Evolutionary conservation across 2,797 vertebrate genomes (phyloP).

Genomic region (Aplochiton taeniatus): DNA sequence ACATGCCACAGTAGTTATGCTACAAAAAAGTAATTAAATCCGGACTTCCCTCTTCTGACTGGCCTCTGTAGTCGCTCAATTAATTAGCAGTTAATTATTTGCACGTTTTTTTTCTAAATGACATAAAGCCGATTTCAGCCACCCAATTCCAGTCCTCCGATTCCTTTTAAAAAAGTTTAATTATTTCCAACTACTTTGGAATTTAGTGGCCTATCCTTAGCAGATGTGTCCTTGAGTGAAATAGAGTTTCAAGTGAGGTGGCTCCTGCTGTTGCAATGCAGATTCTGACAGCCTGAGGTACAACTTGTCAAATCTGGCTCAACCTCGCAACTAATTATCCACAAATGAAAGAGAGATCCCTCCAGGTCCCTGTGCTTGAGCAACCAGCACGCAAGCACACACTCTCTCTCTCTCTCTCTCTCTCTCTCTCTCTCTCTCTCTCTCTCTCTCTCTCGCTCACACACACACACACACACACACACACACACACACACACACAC

Average conservation of each 20-base stretch:
- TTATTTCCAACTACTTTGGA: constrained; percentile 47
- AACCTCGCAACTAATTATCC: constrained; percentile 2
- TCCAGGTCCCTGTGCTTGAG: neutral
- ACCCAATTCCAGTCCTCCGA: constrained; percentile 42
- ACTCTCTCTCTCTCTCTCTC: neutral
- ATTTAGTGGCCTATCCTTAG: constrained; percentile 38
- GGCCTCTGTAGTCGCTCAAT: constrained; percentile 51
- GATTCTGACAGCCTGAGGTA: constrained; percentile 5
- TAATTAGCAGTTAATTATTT: constrained; percentile 65
- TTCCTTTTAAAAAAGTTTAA: constrained; percentile 42
- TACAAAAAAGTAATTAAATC: constrained; percentile 61
- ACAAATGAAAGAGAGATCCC: neutral
- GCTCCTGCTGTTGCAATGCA: neutral
- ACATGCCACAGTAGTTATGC: constrained; percentile 56
- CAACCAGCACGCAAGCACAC: neutral
- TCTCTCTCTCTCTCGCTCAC: neutral
- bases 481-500: neutral
- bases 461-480: neutral
- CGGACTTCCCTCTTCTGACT: constrained; percentile 44
- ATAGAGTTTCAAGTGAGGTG: constrained; percentile 33
- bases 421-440: neutral
- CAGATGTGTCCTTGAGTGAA: constrained; percentile 37
- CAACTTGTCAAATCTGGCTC: constrained; percentile 4
- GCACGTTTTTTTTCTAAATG: constrained; percentile 28
- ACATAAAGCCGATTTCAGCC: constrained; percentile 48